Base-by-base conservation (phyloP, 2,797 vertebrate species). In the Prunella strophiata region DNA sequence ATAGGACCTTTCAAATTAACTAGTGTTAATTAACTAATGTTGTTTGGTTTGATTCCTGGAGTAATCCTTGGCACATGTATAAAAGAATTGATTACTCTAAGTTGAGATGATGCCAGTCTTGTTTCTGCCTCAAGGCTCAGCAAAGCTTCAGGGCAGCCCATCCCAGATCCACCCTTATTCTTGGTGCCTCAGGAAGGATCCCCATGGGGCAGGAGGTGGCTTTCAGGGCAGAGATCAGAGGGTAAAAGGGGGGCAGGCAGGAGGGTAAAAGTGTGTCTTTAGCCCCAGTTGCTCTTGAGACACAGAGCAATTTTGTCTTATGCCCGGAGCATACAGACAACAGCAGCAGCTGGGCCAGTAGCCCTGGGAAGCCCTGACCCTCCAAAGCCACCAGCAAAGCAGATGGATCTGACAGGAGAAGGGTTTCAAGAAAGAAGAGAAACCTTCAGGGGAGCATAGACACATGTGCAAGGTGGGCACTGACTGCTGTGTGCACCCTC, bases 391-490 rank as follows among this genome's bases (percentile, higher is more conserved):
- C 21, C 19, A 21, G 38, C 47, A 61, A 42, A 68, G 30, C 25
- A 62, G 48, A n/a, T 8, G 11, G 5, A 36, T 70, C 22, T 67
- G 13, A 22, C 19, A 32, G 48, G 16, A n/a, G 40, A 4, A 75
- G 5, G 11, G 13, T 18, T 45, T 66, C 36, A 79, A 47, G 50
- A 42, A 55, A 51, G 40, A 66, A 62, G 8, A 50, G 29, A 59
- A 29, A 47, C 43, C 50, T 75, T 55, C 23, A 30, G 26, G n/a
- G 42, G 34, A 55, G n/a, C 2, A 0, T 18, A 57, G 17, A 32
- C 4, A 42, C 1, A 0, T 34, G 34, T 29, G 18, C 29, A 57
- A n/a, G 47, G 26, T 2, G 16, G 21, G 7, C 36, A 48, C 21
- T 6, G 19, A 9, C 20, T 75, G 42, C 54, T n/a, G 36, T 59